phyloP scores from a whole-genome alignment of 2,113 vertebrate species.

The Tragelaphus scriptus region DNA sequence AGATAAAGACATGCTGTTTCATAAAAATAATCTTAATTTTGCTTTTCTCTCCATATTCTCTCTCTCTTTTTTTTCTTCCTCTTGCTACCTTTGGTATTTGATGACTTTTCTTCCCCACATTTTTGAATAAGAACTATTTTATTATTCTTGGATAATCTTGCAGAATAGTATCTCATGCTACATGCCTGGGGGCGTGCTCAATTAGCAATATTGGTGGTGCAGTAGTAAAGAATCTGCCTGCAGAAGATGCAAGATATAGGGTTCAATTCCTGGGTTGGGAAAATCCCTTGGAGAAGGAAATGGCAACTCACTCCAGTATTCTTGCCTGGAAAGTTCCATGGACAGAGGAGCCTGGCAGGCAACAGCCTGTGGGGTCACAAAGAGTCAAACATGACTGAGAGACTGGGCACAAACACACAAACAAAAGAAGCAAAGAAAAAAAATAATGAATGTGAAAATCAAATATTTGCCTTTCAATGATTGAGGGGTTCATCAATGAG shows the following conservation, averaged over 20 bases:
- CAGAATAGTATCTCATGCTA: neutral
- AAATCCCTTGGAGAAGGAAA: neutral
- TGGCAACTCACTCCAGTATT: neutral
- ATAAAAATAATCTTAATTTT: neutral
- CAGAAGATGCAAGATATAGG: neutral
- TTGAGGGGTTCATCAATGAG: neutral
- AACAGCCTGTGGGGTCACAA: neutral
- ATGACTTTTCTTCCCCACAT: neutral
- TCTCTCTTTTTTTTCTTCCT: neutral
- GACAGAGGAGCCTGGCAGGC: neutral
- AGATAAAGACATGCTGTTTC: neutral
- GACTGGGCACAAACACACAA: neutral
- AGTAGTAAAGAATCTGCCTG: neutral
- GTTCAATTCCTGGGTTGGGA: neutral
- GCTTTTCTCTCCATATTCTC: neutral
- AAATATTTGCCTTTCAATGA: neutral
- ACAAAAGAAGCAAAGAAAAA: neutral
- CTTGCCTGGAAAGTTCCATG: neutral
- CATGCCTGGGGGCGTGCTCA: neutral
- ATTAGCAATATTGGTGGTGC: neutral
- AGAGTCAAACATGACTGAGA: neutral
- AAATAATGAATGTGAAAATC: neutral
- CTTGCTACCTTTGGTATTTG: neutral
- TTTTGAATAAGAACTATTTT: neutral
- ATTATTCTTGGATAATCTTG: neutral